Conservation (phyloP, 2,113 vertebrate species). For the Orientallactaga bullata region DNA sequence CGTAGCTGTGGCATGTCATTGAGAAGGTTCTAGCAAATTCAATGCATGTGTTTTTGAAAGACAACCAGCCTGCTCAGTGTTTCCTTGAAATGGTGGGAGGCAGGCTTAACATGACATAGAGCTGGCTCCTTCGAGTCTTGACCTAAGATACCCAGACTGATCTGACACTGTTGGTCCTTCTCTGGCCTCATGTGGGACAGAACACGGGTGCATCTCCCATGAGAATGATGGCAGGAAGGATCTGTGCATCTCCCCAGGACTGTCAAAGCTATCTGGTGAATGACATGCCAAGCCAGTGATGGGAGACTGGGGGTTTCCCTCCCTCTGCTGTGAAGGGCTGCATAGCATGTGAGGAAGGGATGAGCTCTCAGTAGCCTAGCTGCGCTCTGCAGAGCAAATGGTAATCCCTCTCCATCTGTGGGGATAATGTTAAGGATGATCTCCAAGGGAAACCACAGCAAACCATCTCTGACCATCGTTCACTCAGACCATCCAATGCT, state of each 20-base stretch:
- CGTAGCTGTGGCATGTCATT: not conserved
- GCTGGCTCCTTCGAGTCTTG: not conserved
- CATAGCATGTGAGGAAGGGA: not conserved
- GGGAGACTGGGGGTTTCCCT: not conserved
- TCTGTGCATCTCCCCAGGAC: rapidly evolving
- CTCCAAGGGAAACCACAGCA: not conserved
- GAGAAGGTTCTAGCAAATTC: not conserved
- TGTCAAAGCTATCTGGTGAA: not conserved
- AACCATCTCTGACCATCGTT: not conserved
- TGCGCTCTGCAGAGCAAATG: not conserved
- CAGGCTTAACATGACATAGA: not conserved
- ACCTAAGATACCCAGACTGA: not conserved
- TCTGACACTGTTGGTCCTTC: not conserved
- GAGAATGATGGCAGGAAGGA: not conserved
- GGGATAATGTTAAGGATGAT: not conserved
- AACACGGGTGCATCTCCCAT: rapidly evolving
- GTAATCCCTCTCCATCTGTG: not conserved
- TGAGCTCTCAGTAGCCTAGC: not conserved
- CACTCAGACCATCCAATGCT: not conserved
- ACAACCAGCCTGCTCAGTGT: not conserved
- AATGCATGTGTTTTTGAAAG: not conserved
- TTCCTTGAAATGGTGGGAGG: not conserved
- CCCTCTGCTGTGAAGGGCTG: not conserved
- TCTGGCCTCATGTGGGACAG: not conserved
- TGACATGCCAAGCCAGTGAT: not conserved